These are phyloP conservation scores for Hylaeus volcanicus DNA, from an alignment of 1,140 invertebrate species.

Conservation along the genomic window DNA sequence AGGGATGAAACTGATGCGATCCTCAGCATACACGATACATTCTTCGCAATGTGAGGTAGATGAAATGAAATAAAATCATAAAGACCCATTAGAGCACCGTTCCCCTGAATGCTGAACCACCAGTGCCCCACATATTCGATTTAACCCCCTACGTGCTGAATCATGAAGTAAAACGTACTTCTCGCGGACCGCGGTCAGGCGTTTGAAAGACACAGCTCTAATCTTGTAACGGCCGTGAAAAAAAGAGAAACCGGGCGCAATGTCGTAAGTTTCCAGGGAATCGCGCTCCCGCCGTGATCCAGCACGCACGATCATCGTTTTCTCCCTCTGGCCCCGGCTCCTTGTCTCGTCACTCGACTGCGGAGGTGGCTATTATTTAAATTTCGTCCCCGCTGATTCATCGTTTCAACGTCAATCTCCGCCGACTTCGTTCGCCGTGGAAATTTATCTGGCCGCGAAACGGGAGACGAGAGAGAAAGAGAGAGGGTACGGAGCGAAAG, in stretches of 20 bases:
- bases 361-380: slow-evolving; percentile 41
- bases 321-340: not conserved
- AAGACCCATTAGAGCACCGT: too few species aligned
- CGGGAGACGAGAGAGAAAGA: not conserved
- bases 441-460: slow-evolving; percentile 43
- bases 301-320: slow-evolving; percentile 5
- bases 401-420: slow-evolving; percentile 50
- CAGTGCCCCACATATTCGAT: too few species aligned
- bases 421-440: slow-evolving; percentile 15
- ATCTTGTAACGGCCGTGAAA: not conserved
- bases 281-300: slow-evolving; percentile 11
- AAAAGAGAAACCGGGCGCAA: slow-evolving; percentile 25
- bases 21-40: not conserved
- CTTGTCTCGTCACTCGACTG: slow-evolving; percentile 18
- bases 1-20: too few species aligned
- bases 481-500: not conserved
- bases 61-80: too few species aligned
- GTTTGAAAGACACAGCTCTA: too few species aligned
- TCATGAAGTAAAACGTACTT: too few species aligned
- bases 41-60: not conserved
- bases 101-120: too few species aligned
- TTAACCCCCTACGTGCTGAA: too few species aligned
- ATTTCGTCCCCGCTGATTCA: slow-evolving; percentile 50
- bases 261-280: slow-evolving; percentile 3
- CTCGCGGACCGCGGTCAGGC: too few species aligned